Evolutionary conservation across 1,140 invertebrate genomes (phyloP), one percentile per base, ranked within the genome.

Genomic region (Cataglyphis hispanica): DNA sequence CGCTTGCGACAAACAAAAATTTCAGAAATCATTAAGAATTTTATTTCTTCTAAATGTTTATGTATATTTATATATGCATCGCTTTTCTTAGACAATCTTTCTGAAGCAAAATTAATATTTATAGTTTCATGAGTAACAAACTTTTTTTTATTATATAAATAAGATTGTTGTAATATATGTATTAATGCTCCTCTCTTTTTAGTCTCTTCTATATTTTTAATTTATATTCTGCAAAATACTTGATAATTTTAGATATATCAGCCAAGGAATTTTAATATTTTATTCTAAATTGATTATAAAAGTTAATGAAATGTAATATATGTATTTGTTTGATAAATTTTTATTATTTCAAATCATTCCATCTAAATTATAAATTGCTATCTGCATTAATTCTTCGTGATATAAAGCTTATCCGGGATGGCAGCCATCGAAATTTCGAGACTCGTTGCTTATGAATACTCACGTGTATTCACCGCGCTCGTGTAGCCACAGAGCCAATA

Each of bases 371-470:
- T 7, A 74, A 83, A 74, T 60, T 58, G 6, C n/a, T 13, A 16
- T 53, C 53, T 53, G 37, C 19, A 31, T 60, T 60, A 81, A 74
- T 83, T 74, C 53, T 60, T 53, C 67, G 40, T 72, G 19, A 72
- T 43, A 13, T 43, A n/a, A 74, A n/a, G 34, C n/a, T 46, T 27
- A n/a, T n/a, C 22, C n/a, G 27, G 37, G 58, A 58, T 13, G 19
- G 25, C 13, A 83, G 56, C 40, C 19, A 74, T 74, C 60, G 72
- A 77, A 84, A 76, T 84, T 84, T 63, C 72, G 74, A 67, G 81
- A 64, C 46, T 84, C 60, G 72, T 84, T 77, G 72, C 72, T 84
- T 84, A 84, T 84, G 81, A 84, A 84, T 77, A 66, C 27, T 22
- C 60, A 46, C 72, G 25, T 75, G 31, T 60, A 74, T 83, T 74